Conservation (phyloP, 2,888 invertebrate species). For the Brassicogethes aeneus region DNA sequence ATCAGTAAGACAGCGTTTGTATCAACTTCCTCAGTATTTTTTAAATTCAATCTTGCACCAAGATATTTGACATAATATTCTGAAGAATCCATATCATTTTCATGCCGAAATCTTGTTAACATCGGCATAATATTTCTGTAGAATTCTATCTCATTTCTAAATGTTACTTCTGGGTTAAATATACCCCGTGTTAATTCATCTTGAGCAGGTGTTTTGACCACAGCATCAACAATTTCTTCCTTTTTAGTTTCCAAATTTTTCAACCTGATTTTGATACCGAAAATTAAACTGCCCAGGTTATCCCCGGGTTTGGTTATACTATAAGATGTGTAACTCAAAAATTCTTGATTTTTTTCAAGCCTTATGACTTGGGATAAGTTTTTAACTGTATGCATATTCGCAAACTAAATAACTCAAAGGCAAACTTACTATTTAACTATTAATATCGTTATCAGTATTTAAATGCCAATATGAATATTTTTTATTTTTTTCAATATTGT, state of each 20-base stretch:
- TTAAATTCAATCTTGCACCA: constrained; percentile 23
- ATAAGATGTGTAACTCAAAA: background rate
- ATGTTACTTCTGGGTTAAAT: constrained; percentile 44
- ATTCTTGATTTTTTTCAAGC: too few species aligned
- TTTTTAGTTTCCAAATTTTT: background rate
- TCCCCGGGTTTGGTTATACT: background rate
- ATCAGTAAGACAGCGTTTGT: constrained; percentile 44
- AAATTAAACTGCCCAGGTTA: background rate
- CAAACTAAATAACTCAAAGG: too few species aligned
- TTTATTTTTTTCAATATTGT: too few species aligned
- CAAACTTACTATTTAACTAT: too few species aligned
- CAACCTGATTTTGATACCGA: background rate
- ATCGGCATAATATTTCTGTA: constrained; percentile 42
- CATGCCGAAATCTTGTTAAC: constrained; percentile 39
- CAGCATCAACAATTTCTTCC: background rate
- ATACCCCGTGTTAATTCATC: constrained; percentile 19
- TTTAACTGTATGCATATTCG: too few species aligned
- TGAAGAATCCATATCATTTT: constrained; percentile 36
- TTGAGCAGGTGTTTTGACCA: background rate
- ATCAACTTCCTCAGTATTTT: constrained; percentile 34
- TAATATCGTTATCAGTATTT: too few species aligned
- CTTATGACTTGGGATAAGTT: too few species aligned
- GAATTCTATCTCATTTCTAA: constrained; percentile 44
- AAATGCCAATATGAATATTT: too few species aligned
- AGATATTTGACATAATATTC: constrained; percentile 32